A percentile compares a stretch with the other conserved stretches of the same genome.
These are phyloP conservation scores for Papilio demoleus DNA, from an alignment of 2,888 invertebrate species.

Conservation along the genomic window DNA sequence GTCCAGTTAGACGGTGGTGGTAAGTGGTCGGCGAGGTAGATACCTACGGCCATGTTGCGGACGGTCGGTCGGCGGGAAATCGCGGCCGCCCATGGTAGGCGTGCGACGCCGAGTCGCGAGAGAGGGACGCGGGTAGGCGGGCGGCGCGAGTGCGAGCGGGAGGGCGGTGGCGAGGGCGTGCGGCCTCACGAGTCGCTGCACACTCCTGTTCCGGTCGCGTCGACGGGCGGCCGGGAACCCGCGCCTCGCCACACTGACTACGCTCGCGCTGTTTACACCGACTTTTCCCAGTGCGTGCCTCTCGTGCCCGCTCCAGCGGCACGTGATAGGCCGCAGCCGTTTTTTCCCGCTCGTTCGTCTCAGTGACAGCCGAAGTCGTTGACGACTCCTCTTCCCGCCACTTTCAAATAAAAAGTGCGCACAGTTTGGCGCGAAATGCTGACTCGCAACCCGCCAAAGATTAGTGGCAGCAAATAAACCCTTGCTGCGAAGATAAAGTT, in stretches of 20 bases:
- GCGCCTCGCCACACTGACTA: slow-evolving; percentile 77
- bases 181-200: slow-evolving; percentile 77
- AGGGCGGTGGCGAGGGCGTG: slow-evolving; percentile 81
- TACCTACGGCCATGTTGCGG: slow-evolving; percentile 75
- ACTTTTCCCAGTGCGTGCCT: slow-evolving; percentile 77
- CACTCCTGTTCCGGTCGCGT: slow-evolving; percentile 83
- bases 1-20: slow-evolving; percentile 59
- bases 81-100: slow-evolving; percentile 83
- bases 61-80: slow-evolving; percentile 77
- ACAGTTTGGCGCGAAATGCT: slow-evolving; percentile 78
- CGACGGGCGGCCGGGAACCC: slow-evolving; percentile 82
- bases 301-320: slow-evolving; percentile 79
- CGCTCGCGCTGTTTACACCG: slow-evolving; percentile 66
- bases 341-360: slow-evolving; percentile 77
- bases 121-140: slow-evolving; percentile 63
- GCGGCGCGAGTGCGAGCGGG: slow-evolving; percentile 61
- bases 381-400: slow-evolving; percentile 75
- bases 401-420: slow-evolving; percentile 60
- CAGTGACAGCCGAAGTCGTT: slow-evolving; percentile 72
- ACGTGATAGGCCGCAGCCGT: slow-evolving; percentile 76
- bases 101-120: slow-evolving; percentile 68
- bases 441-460: slow-evolving; percentile 36
- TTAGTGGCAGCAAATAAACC: slow-evolving; percentile 65
- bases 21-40: slow-evolving; percentile 56
- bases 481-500: slow-evolving; percentile 68